Percentiles rank a stretch among this genome's conserved stretches.
Evolutionary conservation across 2,113 vertebrate genomes (phyloP).

Genomic region (Melanostigma gelatinosum): DNA sequence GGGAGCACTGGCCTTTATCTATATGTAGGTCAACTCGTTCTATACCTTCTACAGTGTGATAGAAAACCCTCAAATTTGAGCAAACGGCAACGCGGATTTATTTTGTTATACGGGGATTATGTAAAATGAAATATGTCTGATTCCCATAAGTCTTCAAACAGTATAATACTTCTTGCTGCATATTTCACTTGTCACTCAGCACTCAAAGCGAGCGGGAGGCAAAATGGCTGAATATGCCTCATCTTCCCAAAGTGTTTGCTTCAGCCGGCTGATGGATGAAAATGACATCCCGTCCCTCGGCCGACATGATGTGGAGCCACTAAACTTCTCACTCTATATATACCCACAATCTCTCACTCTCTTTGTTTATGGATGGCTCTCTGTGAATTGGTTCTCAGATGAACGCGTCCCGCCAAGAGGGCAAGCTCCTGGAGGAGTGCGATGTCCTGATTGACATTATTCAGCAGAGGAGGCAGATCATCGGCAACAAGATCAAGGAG

Average conservation of each 20-base stretch:
- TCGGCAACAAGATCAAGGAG: conserved; percentile 97
- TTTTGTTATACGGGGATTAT: background rate
- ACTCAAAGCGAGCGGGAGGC: conserved; percentile 24
- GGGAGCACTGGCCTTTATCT: background rate
- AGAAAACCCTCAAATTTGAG: background rate
- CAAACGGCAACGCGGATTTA: background rate
- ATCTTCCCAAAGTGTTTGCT: conserved; percentile 45
- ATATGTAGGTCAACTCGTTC: background rate
- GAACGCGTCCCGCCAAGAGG: conserved; percentile 95
- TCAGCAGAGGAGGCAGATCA: conserved; percentile 95
- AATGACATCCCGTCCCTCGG: conserved; percentile 42
- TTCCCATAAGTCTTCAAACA: background rate
- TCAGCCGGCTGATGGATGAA: conserved; percentile 45
- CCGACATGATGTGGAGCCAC: conserved; percentile 12
- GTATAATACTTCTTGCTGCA: background rate
- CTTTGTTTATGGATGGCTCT: conserved; percentile 30
- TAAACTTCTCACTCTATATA: background rate
- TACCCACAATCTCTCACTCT: conserved; percentile 7
- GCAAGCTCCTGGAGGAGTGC: conserved; percentile 94
- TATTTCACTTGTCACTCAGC: conserved; percentile 43
- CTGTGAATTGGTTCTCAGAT: conserved; percentile 81
- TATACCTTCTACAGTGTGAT: too few species aligned
- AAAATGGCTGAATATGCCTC: conserved; percentile 25
- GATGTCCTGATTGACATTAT: conserved; percentile 97
- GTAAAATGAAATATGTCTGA: background rate